Base-by-base conservation (phyloP, 1,140 invertebrate species). In the Nebria ingens region DNA sequence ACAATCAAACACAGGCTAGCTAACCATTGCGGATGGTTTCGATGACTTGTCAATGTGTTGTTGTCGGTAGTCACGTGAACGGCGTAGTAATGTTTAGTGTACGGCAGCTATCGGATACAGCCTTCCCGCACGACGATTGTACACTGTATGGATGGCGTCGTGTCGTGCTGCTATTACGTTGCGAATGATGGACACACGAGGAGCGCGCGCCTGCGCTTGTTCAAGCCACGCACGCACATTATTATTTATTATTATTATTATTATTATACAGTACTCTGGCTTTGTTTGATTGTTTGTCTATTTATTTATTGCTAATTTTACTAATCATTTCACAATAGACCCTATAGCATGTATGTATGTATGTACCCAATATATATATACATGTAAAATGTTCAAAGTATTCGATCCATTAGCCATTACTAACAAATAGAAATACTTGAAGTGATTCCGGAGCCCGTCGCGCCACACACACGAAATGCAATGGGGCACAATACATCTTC, bases 401-500 rank as follows among this genome's bases (percentile, higher is more conserved):
- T n/a, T n/a, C n/a, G n/a, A n/a, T n/a, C n/a, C n/a, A n/a, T n/a
- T n/a, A n/a, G n/a, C n/a, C n/a, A n/a, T n/a, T n/a, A 34, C 25
- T 45, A 45, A 45, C 40, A 65, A 61, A 64, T 65, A 65, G n/a
- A 62, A 63, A 64, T 62, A 64, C 62, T 60, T 60, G 62, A 65
- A 65, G 62, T 62, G 64, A 65, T 64, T 59, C 54, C n/a, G n/a
- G n/a, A n/a, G n/a, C n/a, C n/a, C n/a, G n/a, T n/a, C n/a, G n/a
- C n/a, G n/a, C n/a, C 4, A 45, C 19, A 19, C 56, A 60, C 54
- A 55, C 40, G 59, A 63, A 63, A 62, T 63, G 57, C 57, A 64
- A 64, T 64, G 61, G 62, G 58, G 59, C 59, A 57, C 62, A 59
- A 66, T 66, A 62, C 63, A 57, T 66, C 65, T 65, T 66, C 65